Conservation (phyloP, 1,140 invertebrate genomes). For the Oedothorax gibbosus region DNA sequence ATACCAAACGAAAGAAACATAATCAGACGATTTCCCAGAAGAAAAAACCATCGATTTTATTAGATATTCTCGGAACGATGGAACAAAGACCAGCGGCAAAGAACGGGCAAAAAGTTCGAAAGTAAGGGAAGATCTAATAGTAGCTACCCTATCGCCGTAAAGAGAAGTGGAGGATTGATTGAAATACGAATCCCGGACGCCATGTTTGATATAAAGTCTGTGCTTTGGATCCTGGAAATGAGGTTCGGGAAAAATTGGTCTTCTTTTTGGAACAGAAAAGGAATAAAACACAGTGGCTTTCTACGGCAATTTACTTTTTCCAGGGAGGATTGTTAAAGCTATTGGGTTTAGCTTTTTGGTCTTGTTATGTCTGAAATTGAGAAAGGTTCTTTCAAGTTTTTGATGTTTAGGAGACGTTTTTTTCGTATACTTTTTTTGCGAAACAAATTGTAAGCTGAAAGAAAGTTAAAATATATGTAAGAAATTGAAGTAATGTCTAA, state of each 20-base stretch:
- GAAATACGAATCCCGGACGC: constrained; percentile 25
- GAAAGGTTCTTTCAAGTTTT: no score
- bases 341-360: neutral
- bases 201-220: constrained; percentile 53
- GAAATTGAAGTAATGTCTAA: no score
- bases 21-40: neutral
- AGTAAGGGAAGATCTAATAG: constrained; percentile 26
- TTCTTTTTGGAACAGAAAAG: no score
- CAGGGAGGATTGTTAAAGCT: constrained; percentile 24
- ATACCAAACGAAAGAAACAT: constrained; percentile 2
- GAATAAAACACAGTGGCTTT: constrained; percentile 19
- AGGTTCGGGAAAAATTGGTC: neutral
- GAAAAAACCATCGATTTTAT: constrained; percentile 3
- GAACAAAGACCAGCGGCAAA: neutral
- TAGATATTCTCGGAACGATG: neutral
- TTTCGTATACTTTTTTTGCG: no score
- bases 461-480: no score
- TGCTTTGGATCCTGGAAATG: constrained; percentile 1
- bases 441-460: no score
- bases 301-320: constrained; percentile 7
- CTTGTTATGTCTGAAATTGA: neutral
- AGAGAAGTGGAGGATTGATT: constrained; percentile 35
- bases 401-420: no score
- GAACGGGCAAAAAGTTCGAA: neutral
- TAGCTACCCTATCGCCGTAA: neutral